Evolutionary conservation across 2,888 invertebrate genomes (phyloP).

Genomic region (Aphidoletes aphidimyza): DNA sequence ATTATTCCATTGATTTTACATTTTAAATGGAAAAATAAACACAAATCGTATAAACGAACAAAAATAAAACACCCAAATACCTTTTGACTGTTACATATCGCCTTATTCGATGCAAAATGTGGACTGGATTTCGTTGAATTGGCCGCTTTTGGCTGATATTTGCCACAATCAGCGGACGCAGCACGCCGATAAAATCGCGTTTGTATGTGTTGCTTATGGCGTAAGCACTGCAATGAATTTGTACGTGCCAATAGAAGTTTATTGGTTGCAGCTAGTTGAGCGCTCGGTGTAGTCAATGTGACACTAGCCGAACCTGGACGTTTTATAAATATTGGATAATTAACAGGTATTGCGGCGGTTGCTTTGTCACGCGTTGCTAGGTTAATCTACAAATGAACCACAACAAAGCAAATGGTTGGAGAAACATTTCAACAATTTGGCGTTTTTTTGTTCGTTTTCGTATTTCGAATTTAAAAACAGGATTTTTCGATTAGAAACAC

Average conservation of each 20-base stretch:
- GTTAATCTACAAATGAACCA: constrained; percentile 63
- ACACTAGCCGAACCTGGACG: constrained; percentile 65
- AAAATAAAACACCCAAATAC: too few species aligned
- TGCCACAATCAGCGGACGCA: constrained; percentile 29
- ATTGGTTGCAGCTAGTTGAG: constrained; percentile 57
- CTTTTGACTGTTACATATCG: constrained; percentile 28
- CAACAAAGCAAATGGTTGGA: constrained; percentile 54
- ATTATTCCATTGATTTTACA: not conserved
- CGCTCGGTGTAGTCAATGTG: constrained; percentile 58
- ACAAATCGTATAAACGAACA: too few species aligned
- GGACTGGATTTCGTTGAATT: constrained; percentile 39
- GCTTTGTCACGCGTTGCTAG: constrained; percentile 65
- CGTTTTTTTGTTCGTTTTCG: not conserved
- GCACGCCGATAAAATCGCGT: constrained; percentile 53
- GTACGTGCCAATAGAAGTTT: constrained; percentile 47
- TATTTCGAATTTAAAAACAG: not conserved
- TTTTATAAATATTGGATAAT: constrained; percentile 60
- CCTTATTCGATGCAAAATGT: not conserved
- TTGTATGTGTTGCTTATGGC: constrained; percentile 29
- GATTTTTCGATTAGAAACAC: constrained; percentile 7
- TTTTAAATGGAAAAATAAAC: not conserved
- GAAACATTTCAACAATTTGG: too few species aligned
- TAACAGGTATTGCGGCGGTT: constrained; percentile 61
- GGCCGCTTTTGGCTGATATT: not conserved
- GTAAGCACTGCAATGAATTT: constrained; percentile 41